Evolutionary conservation across 2,888 invertebrate species (phyloP).

Genomic region (Andrena minutula): DNA sequence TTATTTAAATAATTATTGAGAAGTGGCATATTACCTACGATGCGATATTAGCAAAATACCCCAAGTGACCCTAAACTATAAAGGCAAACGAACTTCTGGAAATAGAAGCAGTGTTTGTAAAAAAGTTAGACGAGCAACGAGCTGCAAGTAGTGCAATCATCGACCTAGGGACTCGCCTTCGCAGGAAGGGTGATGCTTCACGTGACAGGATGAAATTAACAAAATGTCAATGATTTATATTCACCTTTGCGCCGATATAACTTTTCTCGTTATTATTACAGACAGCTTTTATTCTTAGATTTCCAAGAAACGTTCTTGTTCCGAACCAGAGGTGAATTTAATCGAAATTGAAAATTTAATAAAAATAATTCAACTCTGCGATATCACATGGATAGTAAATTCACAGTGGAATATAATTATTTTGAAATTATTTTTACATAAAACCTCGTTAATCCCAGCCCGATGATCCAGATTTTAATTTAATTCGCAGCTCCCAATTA

Average conservation of each 20-base stretch:
- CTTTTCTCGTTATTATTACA: constrained; percentile 30
- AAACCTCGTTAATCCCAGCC: background rate
- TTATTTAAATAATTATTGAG: no score
- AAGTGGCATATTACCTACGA: no score
- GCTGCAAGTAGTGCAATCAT: background rate
- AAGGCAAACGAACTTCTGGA: no score
- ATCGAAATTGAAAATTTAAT: background rate
- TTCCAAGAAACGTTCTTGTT: background rate
- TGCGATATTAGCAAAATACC: no score
- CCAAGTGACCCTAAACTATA: no score
- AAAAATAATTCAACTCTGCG: no score
- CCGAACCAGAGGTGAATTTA: background rate
- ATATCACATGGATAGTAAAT: background rate
- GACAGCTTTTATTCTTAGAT: constrained; percentile 4
- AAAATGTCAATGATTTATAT: constrained; percentile 39
- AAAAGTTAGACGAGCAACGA: no score
- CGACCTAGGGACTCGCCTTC: constrained; percentile 10
- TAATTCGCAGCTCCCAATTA: constrained; percentile 5
- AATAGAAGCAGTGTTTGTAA: no score
- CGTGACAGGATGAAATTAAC: background rate
- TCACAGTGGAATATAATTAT: background rate
- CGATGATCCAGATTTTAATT: background rate
- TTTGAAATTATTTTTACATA: background rate
- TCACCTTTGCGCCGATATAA: constrained; percentile 22
- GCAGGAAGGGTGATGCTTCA: constrained; percentile 10